These are phyloP conservation scores for Dryomyza anilis DNA, from an alignment of 2,888 invertebrate genomes.

Conservation along the genomic window DNA sequence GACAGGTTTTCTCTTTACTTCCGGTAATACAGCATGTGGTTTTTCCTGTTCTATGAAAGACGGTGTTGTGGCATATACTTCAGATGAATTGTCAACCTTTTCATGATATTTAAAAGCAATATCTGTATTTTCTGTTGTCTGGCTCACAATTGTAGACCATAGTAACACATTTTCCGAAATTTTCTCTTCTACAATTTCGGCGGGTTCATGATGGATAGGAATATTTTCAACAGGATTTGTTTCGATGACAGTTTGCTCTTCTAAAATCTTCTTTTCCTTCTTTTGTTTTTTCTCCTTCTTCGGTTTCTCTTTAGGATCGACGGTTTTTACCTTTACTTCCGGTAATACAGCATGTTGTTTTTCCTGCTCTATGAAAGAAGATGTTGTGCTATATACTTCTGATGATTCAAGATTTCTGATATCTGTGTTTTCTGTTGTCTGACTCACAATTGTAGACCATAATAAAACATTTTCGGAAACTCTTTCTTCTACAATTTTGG, in stretches of 20 bases:
- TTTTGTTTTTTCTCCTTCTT: background rate
- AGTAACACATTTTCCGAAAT: too few relatives aligned
- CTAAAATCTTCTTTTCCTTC: background rate
- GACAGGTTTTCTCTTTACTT: too few relatives aligned
- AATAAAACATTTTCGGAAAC: background rate
- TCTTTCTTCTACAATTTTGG: background rate
- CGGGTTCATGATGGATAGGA: background rate
- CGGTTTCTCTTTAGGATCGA: background rate
- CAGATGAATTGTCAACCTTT: too few relatives aligned
- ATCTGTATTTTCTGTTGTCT: too few relatives aligned
- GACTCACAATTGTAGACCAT: constrained; percentile 30
- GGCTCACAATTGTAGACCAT: too few relatives aligned
- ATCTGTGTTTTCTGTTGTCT: background rate
- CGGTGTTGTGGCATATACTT: too few relatives aligned
- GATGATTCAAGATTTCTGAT: constrained; percentile 1
- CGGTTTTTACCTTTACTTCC: too few relatives aligned
- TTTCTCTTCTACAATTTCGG: background rate
- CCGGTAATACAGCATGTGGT: too few relatives aligned
- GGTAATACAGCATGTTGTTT: background rate
- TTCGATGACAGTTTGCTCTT: background rate
- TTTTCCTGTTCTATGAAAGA: too few relatives aligned
- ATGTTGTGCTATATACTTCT: constrained; percentile 4
- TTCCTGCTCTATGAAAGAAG: constrained; percentile 20
- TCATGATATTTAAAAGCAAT: too few relatives aligned
- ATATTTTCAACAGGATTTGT: too few relatives aligned